phyloP scores from a whole-genome alignment of 2,797 vertebrate genomes.

The Amazona ochrocephala region DNA sequence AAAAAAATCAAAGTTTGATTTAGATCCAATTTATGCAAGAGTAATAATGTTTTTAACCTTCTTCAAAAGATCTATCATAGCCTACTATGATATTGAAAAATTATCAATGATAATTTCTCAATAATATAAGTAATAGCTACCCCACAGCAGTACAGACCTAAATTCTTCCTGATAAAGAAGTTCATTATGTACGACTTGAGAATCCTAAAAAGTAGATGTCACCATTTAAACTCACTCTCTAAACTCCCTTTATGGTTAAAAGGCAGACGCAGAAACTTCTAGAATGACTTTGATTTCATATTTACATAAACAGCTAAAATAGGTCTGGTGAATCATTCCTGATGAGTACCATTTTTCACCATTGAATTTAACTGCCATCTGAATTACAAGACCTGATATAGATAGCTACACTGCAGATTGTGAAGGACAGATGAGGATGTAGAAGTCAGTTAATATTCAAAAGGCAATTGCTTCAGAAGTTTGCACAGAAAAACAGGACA shows the following conservation, averaged over 20 bases:
- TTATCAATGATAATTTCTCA: background rate
- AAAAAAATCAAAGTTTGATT: background rate
- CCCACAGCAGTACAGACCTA: background rate
- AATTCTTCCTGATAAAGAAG: background rate
- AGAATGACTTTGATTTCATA: background rate
- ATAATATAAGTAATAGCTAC: background rate
- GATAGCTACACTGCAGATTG: background rate
- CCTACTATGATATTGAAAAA: no score
- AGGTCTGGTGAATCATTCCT: slow-evolving; percentile 32
- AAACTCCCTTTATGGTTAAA: background rate
- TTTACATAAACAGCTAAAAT: slow-evolving; percentile 42
- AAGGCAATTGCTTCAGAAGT: background rate
- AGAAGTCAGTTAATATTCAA: background rate
- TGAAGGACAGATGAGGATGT: background rate
- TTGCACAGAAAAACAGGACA: background rate
- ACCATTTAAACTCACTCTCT: background rate
- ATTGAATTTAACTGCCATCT: background rate
- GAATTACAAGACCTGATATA: slow-evolving; percentile 13
- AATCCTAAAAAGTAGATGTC: background rate
- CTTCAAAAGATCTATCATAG: background rate
- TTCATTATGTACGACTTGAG: background rate
- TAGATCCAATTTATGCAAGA: background rate
- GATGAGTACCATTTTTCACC: background rate
- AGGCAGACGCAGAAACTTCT: background rate
- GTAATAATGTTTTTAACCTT: background rate